These are phyloP conservation scores for Nothocercus julius DNA, from an alignment of 2,113 vertebrate species.

Conservation along the genomic window DNA sequence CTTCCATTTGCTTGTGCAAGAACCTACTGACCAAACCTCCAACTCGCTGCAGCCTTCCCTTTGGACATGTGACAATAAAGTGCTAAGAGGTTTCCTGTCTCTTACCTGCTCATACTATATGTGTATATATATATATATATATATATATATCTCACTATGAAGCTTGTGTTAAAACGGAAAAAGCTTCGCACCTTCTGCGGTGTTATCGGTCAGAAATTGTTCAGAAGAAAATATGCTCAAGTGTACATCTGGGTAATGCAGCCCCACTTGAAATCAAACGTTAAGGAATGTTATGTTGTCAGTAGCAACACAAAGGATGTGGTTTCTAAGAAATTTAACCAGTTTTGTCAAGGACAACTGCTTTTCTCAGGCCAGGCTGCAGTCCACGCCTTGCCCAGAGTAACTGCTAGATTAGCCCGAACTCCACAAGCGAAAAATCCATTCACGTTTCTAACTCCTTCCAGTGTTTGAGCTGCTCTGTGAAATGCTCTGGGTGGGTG, in stretches of 20 bases:
- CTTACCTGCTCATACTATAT: conserved; percentile 38
- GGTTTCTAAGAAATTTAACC: conserved; percentile 60
- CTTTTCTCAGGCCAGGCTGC: conserved; percentile 23
- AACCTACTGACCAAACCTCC: neutral
- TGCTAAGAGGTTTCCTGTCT: conserved; percentile 20
- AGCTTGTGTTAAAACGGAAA: neutral
- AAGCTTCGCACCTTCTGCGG: neutral
- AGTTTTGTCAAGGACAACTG: conserved; percentile 25
- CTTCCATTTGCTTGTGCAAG: neutral
- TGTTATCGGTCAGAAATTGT: conserved; percentile 12
- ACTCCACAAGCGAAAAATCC: neutral
- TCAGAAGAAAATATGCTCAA: conserved; percentile 16
- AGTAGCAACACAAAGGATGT: conserved; percentile 59
- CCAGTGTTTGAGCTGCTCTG: neutral
- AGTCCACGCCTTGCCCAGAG: neutral
- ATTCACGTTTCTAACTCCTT: neutral
- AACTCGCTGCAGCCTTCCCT: neutral
- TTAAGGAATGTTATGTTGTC: conserved; percentile 61
- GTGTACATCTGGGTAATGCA: conserved; percentile 27
- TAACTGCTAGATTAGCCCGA: neutral
- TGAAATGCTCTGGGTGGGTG: neutral
- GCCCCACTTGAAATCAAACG: conserved; percentile 39
- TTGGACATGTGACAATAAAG: neutral
- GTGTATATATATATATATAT: neutral
- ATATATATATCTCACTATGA: neutral